These are phyloP conservation scores for Dasyurus viverrinus DNA, from an alignment of 2,113 vertebrate genomes.

Conservation along the genomic window DNA sequence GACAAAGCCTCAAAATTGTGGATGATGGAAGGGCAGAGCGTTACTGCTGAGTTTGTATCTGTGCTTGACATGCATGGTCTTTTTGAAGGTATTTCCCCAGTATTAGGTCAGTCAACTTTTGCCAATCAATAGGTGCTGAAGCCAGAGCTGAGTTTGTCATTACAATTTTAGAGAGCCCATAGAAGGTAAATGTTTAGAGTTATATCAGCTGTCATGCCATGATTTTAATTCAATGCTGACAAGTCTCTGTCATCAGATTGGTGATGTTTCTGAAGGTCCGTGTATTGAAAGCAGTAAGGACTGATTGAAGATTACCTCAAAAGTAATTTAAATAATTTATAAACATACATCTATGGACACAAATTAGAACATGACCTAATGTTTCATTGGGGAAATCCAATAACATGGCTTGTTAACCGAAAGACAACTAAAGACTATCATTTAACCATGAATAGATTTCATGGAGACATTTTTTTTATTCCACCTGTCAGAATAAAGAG, in stretches of 20 bases:
- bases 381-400: constrained; percentile 67
- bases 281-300: constrained; percentile 10
- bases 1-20: not conserved
- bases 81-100: not conserved
- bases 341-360: constrained; percentile 50
- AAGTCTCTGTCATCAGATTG: constrained; percentile 15
- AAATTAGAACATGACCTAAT: constrained; percentile 59
- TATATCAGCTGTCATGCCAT: not conserved
- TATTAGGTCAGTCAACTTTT: not conserved
- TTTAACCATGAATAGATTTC: constrained; percentile 75
- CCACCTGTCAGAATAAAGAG: constrained; percentile 69
- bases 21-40: not conserved
- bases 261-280: constrained; percentile 54
- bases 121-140: not conserved
- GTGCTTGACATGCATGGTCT: not conserved
- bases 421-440: constrained; percentile 68
- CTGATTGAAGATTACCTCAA: constrained; percentile 46
- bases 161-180: not conserved
- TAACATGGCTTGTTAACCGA: constrained; percentile 29
- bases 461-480: constrained; percentile 76
- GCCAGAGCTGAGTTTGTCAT: not conserved
- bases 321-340: constrained; percentile 74
- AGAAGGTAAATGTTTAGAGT: not conserved
- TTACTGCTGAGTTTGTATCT: not conserved
- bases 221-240: not conserved